Evolutionary conservation across 2,113 vertebrate species (phyloP).

Genomic region (Myrmecophaga tridactyla): DNA sequence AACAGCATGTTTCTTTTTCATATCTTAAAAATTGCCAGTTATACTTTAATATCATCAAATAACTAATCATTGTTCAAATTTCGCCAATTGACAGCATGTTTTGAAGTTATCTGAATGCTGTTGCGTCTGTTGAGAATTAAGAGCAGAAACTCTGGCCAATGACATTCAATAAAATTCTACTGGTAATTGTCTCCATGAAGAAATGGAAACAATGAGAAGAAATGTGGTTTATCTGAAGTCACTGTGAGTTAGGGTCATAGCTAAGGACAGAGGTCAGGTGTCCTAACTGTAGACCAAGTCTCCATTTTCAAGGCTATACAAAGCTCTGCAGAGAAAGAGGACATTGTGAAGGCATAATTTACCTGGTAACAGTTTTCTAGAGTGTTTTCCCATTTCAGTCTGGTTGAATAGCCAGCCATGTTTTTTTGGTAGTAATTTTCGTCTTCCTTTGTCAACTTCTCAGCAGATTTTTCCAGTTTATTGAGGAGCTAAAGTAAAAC

Average conservation of each 20-base stretch:
- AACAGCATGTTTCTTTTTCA: too few relatives aligned
- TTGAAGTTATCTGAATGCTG: neutral
- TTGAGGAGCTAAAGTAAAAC: constrained; percentile 86
- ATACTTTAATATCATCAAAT: too few relatives aligned
- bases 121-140: neutral
- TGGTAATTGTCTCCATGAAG: neutral
- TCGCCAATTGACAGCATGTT: neutral
- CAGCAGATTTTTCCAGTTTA: constrained; percentile 91
- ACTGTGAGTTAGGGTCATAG: neutral
- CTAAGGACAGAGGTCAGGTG: neutral
- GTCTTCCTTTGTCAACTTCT: constrained; percentile 86
- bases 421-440: constrained; percentile 91
- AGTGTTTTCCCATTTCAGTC: constrained; percentile 90
- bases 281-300: neutral
- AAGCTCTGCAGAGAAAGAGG: neutral
- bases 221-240: neutral
- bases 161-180: neutral
- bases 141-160: neutral
- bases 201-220: neutral
- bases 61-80: too few relatives aligned
- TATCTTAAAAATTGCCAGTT: too few relatives aligned
- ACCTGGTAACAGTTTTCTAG: constrained; percentile 91
- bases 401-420: constrained; percentile 86
- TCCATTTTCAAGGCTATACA: neutral
- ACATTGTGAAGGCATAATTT: neutral